Evolutionary conservation across 2,113 vertebrate species (phyloP).

Genomic region (Plectropomus leopardus): DNA sequence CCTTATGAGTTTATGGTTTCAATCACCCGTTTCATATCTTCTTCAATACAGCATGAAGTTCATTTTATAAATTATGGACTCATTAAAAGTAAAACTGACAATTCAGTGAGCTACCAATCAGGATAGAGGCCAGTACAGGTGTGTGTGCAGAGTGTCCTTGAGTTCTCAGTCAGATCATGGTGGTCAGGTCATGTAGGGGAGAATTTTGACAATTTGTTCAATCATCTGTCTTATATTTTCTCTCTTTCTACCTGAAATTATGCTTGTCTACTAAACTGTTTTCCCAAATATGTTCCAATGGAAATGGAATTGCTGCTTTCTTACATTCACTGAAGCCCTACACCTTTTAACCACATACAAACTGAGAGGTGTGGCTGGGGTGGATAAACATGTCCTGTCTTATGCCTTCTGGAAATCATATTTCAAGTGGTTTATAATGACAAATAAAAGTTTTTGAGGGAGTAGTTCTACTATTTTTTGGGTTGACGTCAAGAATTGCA

Average conservation of each 20-base stretch:
- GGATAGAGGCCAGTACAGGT: too few relatives aligned
- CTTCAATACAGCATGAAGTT: too few relatives aligned
- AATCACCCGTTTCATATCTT: too few relatives aligned
- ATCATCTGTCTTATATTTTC: not conserved
- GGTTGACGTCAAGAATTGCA: not conserved
- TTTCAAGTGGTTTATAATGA: not conserved
- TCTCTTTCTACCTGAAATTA: not conserved
- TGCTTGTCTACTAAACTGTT: not conserved
- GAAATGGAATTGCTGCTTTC: not conserved
- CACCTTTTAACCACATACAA: not conserved
- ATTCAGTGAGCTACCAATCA: too few relatives aligned
- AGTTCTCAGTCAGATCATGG: too few relatives aligned
- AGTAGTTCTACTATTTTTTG: not conserved
- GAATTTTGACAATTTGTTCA: not conserved
- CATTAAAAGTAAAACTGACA: too few relatives aligned
- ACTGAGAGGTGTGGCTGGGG: not conserved
- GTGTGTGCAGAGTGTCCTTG: too few relatives aligned
- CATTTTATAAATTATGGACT: too few relatives aligned
- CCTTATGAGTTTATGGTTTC: too few relatives aligned
- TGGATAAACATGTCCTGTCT: not conserved
- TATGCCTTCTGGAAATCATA: not conserved
- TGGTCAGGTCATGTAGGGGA: too few relatives aligned
- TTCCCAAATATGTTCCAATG: not conserved
- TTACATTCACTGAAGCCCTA: not conserved
- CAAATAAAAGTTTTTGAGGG: slow-evolving; percentile 21